Conservation (phyloP, 2,888 invertebrate species). For the Torymus auratus region DNA sequence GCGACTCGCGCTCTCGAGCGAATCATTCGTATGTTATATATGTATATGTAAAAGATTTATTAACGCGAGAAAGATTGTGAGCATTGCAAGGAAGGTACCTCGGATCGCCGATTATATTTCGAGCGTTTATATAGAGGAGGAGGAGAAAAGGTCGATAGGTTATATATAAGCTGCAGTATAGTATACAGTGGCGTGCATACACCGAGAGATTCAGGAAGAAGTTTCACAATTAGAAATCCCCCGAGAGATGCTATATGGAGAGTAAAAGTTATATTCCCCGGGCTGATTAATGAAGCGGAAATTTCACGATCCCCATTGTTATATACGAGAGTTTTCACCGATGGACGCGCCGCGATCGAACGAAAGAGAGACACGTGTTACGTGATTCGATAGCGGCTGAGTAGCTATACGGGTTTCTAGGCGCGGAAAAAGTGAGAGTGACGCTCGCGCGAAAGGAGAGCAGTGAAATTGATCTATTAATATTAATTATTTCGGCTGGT, state of each 20-base stretch:
- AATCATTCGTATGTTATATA: too few relatives aligned
- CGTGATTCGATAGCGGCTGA: slow-evolving; percentile 33
- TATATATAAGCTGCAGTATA: neutral
- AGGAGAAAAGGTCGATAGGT: slow-evolving; percentile 49
- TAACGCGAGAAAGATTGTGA: neutral
- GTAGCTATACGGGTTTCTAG: neutral
- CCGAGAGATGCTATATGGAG: neutral
- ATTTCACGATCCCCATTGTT: slow-evolving; percentile 56
- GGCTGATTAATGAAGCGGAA: slow-evolving; percentile 52
- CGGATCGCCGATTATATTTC: too few relatives aligned
- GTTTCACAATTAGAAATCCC: slow-evolving; percentile 57
- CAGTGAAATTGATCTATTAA: slow-evolving; percentile 24
- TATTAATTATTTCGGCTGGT: slow-evolving; percentile 8
- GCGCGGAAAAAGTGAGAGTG: slow-evolving; percentile 44
- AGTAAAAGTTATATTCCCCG: slow-evolving; percentile 45
- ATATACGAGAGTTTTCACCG: slow-evolving; percentile 18
- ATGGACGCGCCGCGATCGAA: neutral
- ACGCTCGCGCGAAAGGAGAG: slow-evolving; percentile 25
- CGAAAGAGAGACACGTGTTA: slow-evolving; percentile 3
- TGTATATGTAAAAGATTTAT: slow-evolving; percentile 29
- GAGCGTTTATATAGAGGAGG: too few relatives aligned
- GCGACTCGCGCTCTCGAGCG: too few relatives aligned
- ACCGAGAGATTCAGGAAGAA: slow-evolving; percentile 20
- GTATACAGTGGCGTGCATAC: neutral
- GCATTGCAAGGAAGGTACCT: too few relatives aligned